Percentiles rank a stretch among this genome's conserved stretches.
Conservation (phyloP, 2,888 invertebrate species). For the Cephalotes varians region DNA sequence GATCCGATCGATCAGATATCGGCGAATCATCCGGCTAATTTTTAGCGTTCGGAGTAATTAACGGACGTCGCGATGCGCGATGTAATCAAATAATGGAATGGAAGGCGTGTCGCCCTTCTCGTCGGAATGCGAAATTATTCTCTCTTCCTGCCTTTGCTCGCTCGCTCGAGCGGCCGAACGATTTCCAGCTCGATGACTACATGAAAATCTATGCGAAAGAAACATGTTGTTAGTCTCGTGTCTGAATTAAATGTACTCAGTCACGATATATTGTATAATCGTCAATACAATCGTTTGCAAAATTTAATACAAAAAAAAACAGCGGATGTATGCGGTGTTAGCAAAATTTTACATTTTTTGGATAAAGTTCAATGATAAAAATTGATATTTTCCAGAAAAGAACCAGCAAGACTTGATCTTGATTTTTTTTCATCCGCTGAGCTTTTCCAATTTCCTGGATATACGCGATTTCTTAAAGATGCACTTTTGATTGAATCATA, state of each 20-base stretch:
- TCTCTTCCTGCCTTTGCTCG: constrained; percentile 32
- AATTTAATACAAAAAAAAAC: neutral
- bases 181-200: neutral
- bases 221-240: neutral
- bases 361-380: too few species aligned
- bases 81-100: constrained; percentile 42
- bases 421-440: too few species aligned
- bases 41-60: constrained; percentile 30
- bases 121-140: constrained; percentile 45
- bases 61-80: constrained; percentile 34
- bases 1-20: neutral
- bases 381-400: too few species aligned
- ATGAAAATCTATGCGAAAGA: neutral
- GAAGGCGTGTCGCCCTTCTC: constrained; percentile 42
- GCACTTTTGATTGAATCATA: neutral
- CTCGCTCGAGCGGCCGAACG: neutral
- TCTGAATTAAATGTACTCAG: neutral
- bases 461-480: neutral
- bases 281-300: neutral
- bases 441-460: too few species aligned
- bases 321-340: too few species aligned
- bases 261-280: neutral
- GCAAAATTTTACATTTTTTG: too few species aligned
- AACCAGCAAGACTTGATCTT: too few species aligned
- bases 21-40: constrained; percentile 13